Base-by-base conservation (phyloP, 2,797 vertebrate species). In the Australoheros facetus region DNA sequence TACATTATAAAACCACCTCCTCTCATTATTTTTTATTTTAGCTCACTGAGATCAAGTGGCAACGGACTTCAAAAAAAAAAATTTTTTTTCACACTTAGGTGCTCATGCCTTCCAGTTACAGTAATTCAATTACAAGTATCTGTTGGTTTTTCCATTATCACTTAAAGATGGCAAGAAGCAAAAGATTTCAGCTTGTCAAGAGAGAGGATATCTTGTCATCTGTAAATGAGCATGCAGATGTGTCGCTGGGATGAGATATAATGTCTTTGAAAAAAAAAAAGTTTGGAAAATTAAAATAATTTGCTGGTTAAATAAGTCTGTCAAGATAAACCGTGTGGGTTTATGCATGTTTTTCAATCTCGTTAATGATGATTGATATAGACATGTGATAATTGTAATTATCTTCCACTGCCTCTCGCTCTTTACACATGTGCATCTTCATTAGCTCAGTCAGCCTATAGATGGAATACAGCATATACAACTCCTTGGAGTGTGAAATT, bases 11-110 rank as follows among this genome's bases (percentile, higher is more conserved):
- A 87, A 85, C 73, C 90, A 85, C 83, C 83, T 85, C 54, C 21
- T 84, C 91, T 92, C 87, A 93, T 92, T 92, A 90, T 88, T 88
- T 92, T 92, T 94, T 91, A 88, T 93, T 94, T 92, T 92, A 94
- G 85, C 89, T 87, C 89, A 48, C 71, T 4, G 21, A 88, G 87
- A 91, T 93, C 89, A 88, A 85, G 74, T 60, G 70, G 84, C 72
- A 73, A 72, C 42, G 66, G 83, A 82, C 75, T 86, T 88, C 19
- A 77, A 55, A 77, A 69, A 48, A 48, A 12, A 0, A 0, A 9
- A 6, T 87, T 89, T 90, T 90, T 90, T 89, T 92, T 93, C 94
- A 94, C 93, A 94, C 92, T 81, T 85, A 85, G 85, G 83, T 79
- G 85, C 85, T 88, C 89, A 84, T 83, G 82, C 71, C 87, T 79